These are phyloP conservation scores for Gymnarchus niloticus DNA, from an alignment of 2,113 vertebrate species.

Conservation along the genomic window DNA sequence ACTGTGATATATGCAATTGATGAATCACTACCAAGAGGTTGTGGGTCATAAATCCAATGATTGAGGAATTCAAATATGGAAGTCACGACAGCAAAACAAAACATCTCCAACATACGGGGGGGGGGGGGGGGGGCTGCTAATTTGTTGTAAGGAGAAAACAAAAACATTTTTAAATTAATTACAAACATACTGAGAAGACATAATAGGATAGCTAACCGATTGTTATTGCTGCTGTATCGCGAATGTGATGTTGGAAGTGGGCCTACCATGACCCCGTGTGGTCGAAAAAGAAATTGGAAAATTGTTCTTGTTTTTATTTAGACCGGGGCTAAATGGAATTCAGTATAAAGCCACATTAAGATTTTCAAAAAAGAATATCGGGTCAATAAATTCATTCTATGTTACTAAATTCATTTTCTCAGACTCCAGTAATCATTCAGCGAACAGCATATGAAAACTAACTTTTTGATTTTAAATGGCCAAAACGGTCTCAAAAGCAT, in stretches of 20 bases:
- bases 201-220: constrained; percentile 45
- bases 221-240: constrained; percentile 15
- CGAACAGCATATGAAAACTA: not conserved
- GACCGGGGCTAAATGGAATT: not conserved
- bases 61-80: constrained; percentile 44
- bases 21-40: constrained; percentile 33
- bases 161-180: constrained; percentile 57
- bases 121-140: not conserved
- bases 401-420: not conserved
- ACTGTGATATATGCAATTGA: constrained; percentile 36
- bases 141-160: constrained; percentile 40
- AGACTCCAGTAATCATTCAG: not conserved
- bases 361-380: not conserved
- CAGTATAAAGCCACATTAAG: constrained; percentile 19
- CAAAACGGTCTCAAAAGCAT: not conserved
- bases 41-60: constrained; percentile 39
- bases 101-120: not conserved
- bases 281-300: constrained; percentile 44
- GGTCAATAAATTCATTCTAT: not conserved
- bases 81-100: constrained; percentile 12
- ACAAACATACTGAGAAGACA: constrained; percentile 46
- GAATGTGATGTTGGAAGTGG: constrained; percentile 35
- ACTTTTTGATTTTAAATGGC: too few species aligned
- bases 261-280: constrained; percentile 68
- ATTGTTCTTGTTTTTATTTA: not conserved